Base-by-base conservation (phyloP, 37 sponge, comb jelly and placozoan genomes). In the Eunapius fragilis region DNA sequence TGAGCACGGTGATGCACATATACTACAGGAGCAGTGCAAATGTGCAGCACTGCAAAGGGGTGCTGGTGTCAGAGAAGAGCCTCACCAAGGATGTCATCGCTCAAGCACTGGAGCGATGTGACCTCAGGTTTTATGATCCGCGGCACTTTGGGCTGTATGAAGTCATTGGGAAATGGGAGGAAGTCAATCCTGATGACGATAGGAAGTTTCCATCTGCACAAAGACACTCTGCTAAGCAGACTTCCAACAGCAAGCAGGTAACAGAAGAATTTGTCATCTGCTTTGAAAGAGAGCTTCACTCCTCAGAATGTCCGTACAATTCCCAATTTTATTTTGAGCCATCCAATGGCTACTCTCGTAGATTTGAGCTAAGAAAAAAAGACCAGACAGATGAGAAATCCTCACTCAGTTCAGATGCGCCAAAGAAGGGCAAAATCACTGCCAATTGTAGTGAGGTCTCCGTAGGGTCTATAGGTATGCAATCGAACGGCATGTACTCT, bases 61-160 rank as follows among this genome's bases (percentile, higher is more conserved):
- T 94, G 12, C 74, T 94, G 25, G 91, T 94, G 3, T 90, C 94
- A 31, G 83, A 90, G 82, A 77, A 76, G 23, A 76, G 88, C 28
- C 70, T 82, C 5, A 87, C 91, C 2, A 10, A 2, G 31, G 91
- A 94, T 17, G 91, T 94, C 41, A 87, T 94, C 13, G 41, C 34
- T 25, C 88, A 90, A n/a, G 94, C 91, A 13, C 69, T 94, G 69
- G 91, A 94, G 58, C 75, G 94, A 32, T 94, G 84, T 70, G 84
- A 79, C 50, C 85, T 94, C 72, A 85, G 76, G 27, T 69, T 32
- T 35, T 50, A 19, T 25, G 75, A 90, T 47, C 78, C 80, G 0
- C 58, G 33, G 6, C 79, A 88, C 33, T 94, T 82, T 41, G 36
- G 69, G 30, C 86, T 94, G 41, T 80, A 35, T 19, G 94, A 90